Conservation (phyloP, 2,888 invertebrate species). For the Drosophila histrio region DNA sequence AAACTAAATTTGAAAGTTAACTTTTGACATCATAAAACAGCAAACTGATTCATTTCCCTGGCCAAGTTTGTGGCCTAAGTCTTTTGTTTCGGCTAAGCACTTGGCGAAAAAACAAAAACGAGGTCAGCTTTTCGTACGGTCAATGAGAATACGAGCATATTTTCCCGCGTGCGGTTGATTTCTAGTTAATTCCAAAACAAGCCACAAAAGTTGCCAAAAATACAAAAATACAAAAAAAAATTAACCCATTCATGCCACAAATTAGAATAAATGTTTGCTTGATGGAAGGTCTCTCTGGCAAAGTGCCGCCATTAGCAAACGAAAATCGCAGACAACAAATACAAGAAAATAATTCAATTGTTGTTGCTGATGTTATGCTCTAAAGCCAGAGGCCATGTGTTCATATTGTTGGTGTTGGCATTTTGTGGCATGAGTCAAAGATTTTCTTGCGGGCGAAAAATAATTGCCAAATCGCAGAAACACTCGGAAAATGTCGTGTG, state of each 20-base stretch:
- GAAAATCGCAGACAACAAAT: slow-evolving; percentile 28
- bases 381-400: slow-evolving; percentile 60
- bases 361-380: slow-evolving; percentile 42
- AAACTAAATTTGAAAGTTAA: slow-evolving; percentile 40
- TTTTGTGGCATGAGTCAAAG: slow-evolving; percentile 55
- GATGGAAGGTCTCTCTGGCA: slow-evolving; percentile 66
- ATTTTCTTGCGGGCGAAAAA: slow-evolving; percentile 30
- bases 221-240: slow-evolving; percentile 33
- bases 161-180: slow-evolving; percentile 46
- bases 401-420: not conserved
- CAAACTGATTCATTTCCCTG: slow-evolving; percentile 34
- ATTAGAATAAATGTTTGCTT: slow-evolving; percentile 70
- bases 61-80: slow-evolving; percentile 47
- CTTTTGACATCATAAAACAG: slow-evolving; percentile 6
- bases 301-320: slow-evolving; percentile 63
- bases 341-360: slow-evolving; percentile 51
- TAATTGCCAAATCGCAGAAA: slow-evolving; percentile 58
- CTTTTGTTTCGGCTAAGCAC: slow-evolving; percentile 31
- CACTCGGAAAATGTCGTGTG: slow-evolving; percentile 39
- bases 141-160: slow-evolving; percentile 26
- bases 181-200: slow-evolving; percentile 17
- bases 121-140: slow-evolving; percentile 23
- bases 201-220: slow-evolving; percentile 43
- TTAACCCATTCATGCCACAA: slow-evolving; percentile 53
- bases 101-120: slow-evolving; percentile 11